Conservation (phyloP, 2,113 vertebrate genomes). For the Peromyscus leucopus region DNA sequence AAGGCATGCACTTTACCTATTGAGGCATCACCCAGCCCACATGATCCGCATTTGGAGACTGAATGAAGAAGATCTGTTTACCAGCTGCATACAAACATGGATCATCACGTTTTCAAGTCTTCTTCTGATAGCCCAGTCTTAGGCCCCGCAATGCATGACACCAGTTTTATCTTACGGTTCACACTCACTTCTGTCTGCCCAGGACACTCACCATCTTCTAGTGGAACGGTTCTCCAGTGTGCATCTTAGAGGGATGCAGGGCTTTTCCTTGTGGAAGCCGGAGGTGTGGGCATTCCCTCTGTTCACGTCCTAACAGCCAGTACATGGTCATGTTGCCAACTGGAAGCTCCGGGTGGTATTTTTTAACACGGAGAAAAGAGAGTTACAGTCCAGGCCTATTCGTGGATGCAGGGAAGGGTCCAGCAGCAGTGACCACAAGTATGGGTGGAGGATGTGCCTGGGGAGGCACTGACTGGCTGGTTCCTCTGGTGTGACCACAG, state of each 20-base stretch:
- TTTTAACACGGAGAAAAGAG: not conserved
- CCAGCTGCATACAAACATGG: too few relatives aligned
- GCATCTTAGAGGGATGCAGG: not conserved
- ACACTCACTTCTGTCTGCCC: not conserved
- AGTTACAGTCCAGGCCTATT: not conserved
- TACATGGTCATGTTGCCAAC: rapidly evolving
- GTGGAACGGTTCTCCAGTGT: not conserved
- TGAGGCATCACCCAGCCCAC: not conserved
- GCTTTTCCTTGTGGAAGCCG: not conserved
- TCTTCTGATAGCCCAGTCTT: too few relatives aligned
- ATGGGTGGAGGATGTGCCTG: not conserved
- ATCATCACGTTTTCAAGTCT: not conserved
- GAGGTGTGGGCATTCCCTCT: not conserved
- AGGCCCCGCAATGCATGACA: not conserved
- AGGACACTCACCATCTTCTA: not conserved
- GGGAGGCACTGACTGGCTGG: not conserved
- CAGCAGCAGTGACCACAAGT: not conserved
- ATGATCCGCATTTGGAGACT: not conserved
- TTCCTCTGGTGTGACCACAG: not conserved
- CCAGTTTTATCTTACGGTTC: not conserved
- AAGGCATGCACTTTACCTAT: not conserved
- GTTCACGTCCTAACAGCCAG: not conserved
- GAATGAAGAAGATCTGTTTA: conserved; percentile 1
- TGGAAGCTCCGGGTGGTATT: not conserved
- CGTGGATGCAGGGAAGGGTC: not conserved